Conservation (phyloP, 2,113 vertebrate genomes). For the Pygoscelis adeliae region DNA sequence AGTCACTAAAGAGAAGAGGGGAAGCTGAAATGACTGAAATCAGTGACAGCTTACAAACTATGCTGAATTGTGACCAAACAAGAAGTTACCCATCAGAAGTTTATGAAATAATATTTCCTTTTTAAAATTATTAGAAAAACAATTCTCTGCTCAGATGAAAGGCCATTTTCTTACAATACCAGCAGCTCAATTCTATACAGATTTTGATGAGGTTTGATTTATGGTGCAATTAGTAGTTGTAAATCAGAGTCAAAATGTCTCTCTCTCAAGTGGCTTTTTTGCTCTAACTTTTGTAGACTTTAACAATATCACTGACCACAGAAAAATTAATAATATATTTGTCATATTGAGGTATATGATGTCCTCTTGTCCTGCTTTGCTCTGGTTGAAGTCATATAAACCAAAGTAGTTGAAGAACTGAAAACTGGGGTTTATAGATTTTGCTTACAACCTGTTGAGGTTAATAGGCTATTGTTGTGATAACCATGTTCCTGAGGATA, state of each 20-base stretch:
- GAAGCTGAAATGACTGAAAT: background rate
- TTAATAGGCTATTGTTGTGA: background rate
- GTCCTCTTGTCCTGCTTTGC: background rate
- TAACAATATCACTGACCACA: background rate
- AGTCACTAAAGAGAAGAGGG: background rate
- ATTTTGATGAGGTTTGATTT: constrained; percentile 10
- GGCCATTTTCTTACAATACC: background rate
- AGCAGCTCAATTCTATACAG: background rate
- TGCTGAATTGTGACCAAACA: background rate
- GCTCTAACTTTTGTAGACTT: background rate
- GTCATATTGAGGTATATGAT: background rate
- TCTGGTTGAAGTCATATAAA: constrained; percentile 1
- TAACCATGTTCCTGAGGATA: background rate
- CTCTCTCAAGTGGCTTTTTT: background rate
- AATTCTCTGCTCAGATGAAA: background rate
- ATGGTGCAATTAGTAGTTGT: background rate
- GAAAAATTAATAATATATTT: background rate
- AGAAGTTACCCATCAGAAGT: background rate
- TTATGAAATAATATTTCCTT: background rate
- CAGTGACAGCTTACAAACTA: background rate
- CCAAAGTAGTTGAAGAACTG: background rate
- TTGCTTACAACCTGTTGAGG: background rate
- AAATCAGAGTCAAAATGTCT: constrained; percentile 6
- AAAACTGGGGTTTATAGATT: background rate
- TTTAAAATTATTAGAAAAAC: background rate